Evolutionary conservation across 2,888 invertebrate species (phyloP).

Genomic region (Eledona agricola): DNA sequence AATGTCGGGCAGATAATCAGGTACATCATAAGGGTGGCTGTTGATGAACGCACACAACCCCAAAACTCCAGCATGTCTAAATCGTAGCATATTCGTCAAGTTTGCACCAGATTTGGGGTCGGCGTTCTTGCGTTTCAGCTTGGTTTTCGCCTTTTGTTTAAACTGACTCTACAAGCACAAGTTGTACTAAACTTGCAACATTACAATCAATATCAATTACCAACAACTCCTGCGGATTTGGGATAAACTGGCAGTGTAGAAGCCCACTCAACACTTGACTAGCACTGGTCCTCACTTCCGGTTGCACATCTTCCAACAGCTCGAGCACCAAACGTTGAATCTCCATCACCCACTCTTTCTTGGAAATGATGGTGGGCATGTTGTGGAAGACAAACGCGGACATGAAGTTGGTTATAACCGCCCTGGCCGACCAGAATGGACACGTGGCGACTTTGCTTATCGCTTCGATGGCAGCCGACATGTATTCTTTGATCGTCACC

Average conservation of each 20-base stretch:
- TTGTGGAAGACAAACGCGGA: constrained; percentile 79
- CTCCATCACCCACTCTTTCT: constrained; percentile 65
- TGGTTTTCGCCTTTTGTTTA: constrained; percentile 65
- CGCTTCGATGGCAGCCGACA: constrained; percentile 68
- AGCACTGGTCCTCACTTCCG: constrained; percentile 86
- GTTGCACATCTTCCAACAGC: constrained; percentile 74
- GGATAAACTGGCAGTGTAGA: constrained; percentile 83
- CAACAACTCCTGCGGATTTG: constrained; percentile 67
- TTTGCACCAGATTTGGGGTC: constrained; percentile 20
- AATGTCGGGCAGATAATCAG: constrained; percentile 79
- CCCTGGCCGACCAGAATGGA: constrained; percentile 75
- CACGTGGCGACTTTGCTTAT: constrained; percentile 61
- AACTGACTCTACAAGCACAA: constrained; percentile 65
- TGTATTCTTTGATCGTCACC: constrained; percentile 66
- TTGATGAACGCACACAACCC: constrained; percentile 88
- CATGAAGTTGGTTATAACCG: constrained; percentile 73
- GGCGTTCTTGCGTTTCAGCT: constrained; percentile 51
- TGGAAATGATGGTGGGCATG: constrained; percentile 70
- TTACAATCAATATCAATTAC: too few species aligned
- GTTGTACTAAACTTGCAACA: constrained; percentile 36
- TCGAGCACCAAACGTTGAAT: constrained; percentile 69
- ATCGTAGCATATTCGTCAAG: constrained; percentile 61
- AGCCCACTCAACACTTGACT: constrained; percentile 85
- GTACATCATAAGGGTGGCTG: constrained; percentile 88
- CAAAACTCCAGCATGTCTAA: constrained; percentile 84